phyloP scores from a whole-genome alignment of 2,888 invertebrate species.

The Tetragonula carbonaria region DNA sequence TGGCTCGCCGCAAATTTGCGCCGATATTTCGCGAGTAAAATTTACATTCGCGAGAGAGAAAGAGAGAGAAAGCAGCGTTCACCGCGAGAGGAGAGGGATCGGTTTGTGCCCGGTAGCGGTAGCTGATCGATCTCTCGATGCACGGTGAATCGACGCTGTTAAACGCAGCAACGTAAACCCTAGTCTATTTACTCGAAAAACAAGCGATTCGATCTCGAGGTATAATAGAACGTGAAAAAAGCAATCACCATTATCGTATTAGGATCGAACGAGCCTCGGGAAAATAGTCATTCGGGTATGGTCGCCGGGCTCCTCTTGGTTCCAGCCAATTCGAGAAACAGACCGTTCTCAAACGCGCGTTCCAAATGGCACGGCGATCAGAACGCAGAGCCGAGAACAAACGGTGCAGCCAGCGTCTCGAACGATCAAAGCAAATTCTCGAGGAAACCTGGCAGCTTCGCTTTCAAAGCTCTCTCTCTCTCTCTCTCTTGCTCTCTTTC shows the following conservation, averaged over 20 bases:
- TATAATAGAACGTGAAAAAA: not conserved
- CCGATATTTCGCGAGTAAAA: slow-evolving; percentile 41
- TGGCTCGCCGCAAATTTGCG: slow-evolving; percentile 41
- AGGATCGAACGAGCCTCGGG: not conserved
- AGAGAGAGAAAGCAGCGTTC: too few species aligned
- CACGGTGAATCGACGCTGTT: not conserved
- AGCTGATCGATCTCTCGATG: slow-evolving; percentile 5
- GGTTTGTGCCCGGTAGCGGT: not conserved
- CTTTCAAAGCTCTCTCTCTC: not conserved
- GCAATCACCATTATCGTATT: not conserved
- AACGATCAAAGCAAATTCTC: slow-evolving; percentile 3
- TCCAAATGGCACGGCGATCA: not conserved
- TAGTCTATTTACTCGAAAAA: not conserved
- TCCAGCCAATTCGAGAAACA: not conserved
- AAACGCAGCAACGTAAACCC: not conserved
- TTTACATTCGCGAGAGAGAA: slow-evolving; percentile 38
- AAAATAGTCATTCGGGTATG: not conserved
- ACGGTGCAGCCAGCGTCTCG: too few species aligned
- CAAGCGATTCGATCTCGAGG: not conserved
- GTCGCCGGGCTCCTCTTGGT: not conserved
- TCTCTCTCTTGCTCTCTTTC: not conserved
- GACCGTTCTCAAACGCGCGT: not conserved
- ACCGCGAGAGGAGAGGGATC: not conserved
- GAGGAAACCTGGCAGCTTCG: not conserved
- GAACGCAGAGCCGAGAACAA: not conserved